Evolutionary conservation across 2,797 vertebrate genomes (phyloP), one percentile per base, ranked within the genome.

Genomic region (Tachyglossus aculeatus): DNA sequence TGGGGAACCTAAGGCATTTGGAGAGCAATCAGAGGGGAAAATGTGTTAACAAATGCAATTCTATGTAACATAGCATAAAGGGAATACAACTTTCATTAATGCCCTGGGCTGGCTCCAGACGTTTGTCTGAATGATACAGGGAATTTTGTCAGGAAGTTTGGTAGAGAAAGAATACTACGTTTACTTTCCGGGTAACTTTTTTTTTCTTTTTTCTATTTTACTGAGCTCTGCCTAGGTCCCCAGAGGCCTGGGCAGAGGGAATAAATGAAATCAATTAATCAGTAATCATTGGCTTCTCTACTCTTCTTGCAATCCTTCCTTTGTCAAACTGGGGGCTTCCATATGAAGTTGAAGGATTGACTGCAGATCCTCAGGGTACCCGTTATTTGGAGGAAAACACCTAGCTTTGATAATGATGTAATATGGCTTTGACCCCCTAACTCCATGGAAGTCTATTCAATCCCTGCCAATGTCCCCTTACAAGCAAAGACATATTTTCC

Each of bases 261-360:
- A 78, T 81, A 82, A 85, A 78, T 80, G 78, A 83, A 57, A 68
- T 65, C 77, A 77, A 77, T 80, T 84, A 81, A 59, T 73, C 83
- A 81, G 37, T 51, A 54, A 63, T 11, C 29, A 41, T 38, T 62
- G 33, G 48, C 18, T 52, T 62, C 51, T 76, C 59, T 44, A 39
- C 58, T 69, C 43, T 37, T 67, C 68, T 58, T 25, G 34, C 59
- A 73, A 65, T 73, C 53, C 83, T 85, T 76, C 68, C 74, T 67
- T 67, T 75, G 59, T 74, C 60, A 41, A 83, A 45, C 45, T 38
- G 76, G 56, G 66, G 56, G 69, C 64, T 81, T 78, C 78, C 63
- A 80, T 68, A 82, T 29, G 50, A 56, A 55, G 19, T 29, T 38
- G 53, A 64, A 78, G 29, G 64, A 60, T 34, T 39, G 43, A 61